Percentiles rank a stretch among this genome's conserved stretches.
These are phyloP conservation scores for Nerophis lumbriciformis DNA, from an alignment of 2,113 vertebrate species.

Conservation along the genomic window DNA sequence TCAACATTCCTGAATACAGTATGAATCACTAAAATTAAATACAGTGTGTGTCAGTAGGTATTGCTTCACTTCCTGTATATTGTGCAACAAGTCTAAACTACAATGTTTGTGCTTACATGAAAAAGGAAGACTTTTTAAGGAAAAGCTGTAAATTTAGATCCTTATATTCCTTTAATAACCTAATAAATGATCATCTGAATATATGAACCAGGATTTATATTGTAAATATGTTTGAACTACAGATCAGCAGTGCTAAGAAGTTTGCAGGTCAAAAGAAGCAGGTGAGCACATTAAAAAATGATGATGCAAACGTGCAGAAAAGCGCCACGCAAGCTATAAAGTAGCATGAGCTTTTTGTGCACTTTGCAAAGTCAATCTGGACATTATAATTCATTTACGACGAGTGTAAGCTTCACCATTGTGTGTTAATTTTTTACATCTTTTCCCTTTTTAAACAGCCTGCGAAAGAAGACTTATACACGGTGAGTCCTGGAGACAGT, in stretches of 20 bases:
- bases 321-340: neutral
- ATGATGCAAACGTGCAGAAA: neutral
- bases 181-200: neutral
- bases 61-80: neutral
- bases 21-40: neutral
- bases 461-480: slow-evolving; percentile 46
- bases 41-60: no score
- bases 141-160: no score
- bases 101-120: no score
- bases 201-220: neutral
- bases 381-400: neutral
- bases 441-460: neutral
- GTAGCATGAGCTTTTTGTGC: no score
- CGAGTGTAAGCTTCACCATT: neutral
- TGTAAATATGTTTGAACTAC: neutral
- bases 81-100: neutral
- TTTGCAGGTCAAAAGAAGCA: neutral
- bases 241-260: slow-evolving; percentile 29
- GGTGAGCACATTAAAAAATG: slow-evolving; percentile 17
- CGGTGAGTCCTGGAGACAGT: slow-evolving; percentile 30
- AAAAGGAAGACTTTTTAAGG: neutral
- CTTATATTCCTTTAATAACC: no score
- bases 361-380: no score
- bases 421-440: neutral
- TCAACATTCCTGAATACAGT: neutral